Conservation (phyloP, 2,797 vertebrate genomes). For the Enteromius anoplus region DNA sequence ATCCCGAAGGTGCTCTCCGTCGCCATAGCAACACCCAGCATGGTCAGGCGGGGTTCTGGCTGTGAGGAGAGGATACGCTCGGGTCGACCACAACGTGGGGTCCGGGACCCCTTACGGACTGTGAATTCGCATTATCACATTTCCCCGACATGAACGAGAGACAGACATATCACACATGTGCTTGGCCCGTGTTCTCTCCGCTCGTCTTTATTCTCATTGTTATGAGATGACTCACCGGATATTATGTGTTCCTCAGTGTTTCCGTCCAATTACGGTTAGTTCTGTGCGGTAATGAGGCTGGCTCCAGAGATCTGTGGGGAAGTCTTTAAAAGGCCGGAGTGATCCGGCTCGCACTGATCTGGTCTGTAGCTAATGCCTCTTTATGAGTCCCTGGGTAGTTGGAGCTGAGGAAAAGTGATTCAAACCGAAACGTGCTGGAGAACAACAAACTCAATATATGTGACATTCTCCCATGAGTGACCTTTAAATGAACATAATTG, state of each 20-base stretch:
- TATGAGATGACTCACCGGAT: slow-evolving; percentile 37
- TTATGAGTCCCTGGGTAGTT: slow-evolving; percentile 16
- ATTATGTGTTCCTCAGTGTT: slow-evolving; percentile 13
- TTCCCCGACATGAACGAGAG: slow-evolving; percentile 58
- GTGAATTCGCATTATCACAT: slow-evolving; percentile 36
- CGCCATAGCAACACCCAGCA: slow-evolving; percentile 75
- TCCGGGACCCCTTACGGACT: slow-evolving; percentile 26
- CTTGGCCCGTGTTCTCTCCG: background rate
- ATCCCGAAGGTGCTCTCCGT: slow-evolving; percentile 66
- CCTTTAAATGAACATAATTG: slow-evolving; percentile 1
- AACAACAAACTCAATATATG: background rate
- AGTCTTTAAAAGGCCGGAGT: slow-evolving; percentile 17
- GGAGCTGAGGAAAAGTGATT: slow-evolving; percentile 15
- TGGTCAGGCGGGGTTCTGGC: slow-evolving; percentile 32
- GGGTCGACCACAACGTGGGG: slow-evolving; percentile 43
- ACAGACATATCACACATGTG: slow-evolving; percentile 21
- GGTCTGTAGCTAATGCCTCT: slow-evolving; percentile 29
- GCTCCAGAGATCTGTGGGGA: slow-evolving; percentile 39
- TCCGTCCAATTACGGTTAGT: slow-evolving; percentile 25
- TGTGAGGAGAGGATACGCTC: slow-evolving; percentile 33
- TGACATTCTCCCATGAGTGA: slow-evolving; percentile 20
- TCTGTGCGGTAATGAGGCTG: slow-evolving; percentile 18
- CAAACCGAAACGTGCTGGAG: background rate
- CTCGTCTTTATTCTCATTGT: slow-evolving; percentile 26
- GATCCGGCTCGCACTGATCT: slow-evolving; percentile 20